Percentiles rank a stretch among this genome's conserved stretches.
Conservation (phyloP, 2,888 invertebrate species). For the Euzetes globulus region DNA sequence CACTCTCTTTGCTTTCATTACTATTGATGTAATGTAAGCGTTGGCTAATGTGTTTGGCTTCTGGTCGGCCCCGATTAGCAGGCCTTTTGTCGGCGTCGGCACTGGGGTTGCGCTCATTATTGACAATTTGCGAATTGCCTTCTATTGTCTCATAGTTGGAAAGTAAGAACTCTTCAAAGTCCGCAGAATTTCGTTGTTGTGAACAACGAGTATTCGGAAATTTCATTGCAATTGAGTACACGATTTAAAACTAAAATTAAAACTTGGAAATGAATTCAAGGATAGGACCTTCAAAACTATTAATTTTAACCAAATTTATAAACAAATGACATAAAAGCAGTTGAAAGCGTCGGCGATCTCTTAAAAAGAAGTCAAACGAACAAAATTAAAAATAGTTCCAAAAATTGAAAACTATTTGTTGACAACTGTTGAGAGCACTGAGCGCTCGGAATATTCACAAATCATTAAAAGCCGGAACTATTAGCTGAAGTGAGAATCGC, state of each 20-base stretch:
- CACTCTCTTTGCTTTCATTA: neutral
- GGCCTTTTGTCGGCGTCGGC: neutral
- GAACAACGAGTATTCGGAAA: neutral
- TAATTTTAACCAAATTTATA: neutral
- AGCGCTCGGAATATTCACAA: neutral
- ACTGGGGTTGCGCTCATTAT: neutral
- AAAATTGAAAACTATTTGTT: neutral
- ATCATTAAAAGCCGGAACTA: conserved; percentile 13
- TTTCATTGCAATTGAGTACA: conserved; percentile 7
- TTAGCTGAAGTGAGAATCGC: neutral
- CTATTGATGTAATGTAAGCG: neutral
- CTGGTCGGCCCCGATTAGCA: neutral
- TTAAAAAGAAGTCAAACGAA: neutral
- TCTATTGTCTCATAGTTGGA: neutral
- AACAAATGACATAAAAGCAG: neutral
- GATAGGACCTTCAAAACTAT: neutral
- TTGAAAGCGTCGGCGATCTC: neutral
- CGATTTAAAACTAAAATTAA: neutral
- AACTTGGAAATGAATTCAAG: neutral
- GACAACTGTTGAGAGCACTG: neutral
- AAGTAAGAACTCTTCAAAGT: conserved; percentile 11
- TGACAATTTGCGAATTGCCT: neutral
- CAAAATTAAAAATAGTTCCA: neutral
- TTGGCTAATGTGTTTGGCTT: neutral
- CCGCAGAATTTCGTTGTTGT: neutral